phyloP scores from a whole-genome alignment of 1,140 invertebrate genomes.

The Panonychus citri region DNA sequence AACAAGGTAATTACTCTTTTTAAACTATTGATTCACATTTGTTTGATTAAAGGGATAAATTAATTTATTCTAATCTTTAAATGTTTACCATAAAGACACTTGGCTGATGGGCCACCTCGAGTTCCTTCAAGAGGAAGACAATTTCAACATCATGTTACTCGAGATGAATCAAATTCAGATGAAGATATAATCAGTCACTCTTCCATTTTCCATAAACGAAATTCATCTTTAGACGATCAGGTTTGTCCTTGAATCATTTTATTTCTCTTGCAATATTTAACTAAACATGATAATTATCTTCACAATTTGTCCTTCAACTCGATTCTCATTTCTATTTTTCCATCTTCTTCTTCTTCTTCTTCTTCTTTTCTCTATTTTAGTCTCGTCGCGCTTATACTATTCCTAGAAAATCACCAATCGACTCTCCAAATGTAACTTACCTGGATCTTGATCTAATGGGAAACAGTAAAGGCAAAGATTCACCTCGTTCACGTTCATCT shows the following conservation, averaged over 20 bases:
- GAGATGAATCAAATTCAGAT: not conserved
- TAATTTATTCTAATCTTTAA: not conserved
- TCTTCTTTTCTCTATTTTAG: not conserved
- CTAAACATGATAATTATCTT: conserved; percentile 7
- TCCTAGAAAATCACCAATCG: not conserved
- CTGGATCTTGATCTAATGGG: conserved; percentile 3
- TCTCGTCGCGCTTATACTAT: not conserved
- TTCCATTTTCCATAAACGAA: not conserved
- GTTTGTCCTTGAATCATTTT: not conserved
- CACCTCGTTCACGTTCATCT: not conserved
- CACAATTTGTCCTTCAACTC: not conserved
- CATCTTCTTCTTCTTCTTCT: not conserved
- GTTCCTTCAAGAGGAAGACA: not conserved
- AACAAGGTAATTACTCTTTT: too few relatives aligned
- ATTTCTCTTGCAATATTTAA: not conserved
- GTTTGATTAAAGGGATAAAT: too few relatives aligned
- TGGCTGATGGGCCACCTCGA: not conserved
- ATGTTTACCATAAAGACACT: not conserved
- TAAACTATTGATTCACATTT: too few relatives aligned
- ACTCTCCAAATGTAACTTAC: not conserved
- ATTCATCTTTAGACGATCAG: not conserved
- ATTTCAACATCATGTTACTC: not conserved
- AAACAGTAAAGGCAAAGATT: not conserved
- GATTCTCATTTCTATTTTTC: not conserved
- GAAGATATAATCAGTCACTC: not conserved